These are phyloP conservation scores for Aphelenchoides avenae DNA, from an alignment of 1,140 invertebrate species.

Conservation along the genomic window DNA sequence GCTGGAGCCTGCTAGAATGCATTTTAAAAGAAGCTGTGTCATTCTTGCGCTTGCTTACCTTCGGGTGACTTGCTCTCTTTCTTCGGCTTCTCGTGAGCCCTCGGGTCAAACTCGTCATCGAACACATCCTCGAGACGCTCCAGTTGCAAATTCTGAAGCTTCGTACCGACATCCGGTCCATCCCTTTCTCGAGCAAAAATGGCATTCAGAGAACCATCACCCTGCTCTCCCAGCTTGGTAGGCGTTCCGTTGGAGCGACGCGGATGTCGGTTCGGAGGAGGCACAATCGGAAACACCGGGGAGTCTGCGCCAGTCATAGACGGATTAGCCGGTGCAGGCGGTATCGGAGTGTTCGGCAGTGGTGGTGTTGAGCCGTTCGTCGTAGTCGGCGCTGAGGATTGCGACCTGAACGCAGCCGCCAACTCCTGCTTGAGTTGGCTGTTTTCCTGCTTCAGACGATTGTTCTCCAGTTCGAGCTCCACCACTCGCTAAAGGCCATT, in stretches of 20 bases:
- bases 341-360: conserved; percentile 43
- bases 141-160: not conserved
- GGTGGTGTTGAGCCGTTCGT: conserved; percentile 8
- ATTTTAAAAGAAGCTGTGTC: not conserved
- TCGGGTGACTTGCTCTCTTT: conserved; percentile 17
- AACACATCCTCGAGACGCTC: conserved; percentile 35
- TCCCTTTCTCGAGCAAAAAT: conserved; percentile 5
- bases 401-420: not conserved
- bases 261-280: no score
- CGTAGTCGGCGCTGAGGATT: not conserved
- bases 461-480: conserved; percentile 48
- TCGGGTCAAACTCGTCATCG: conserved; percentile 52
- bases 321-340: conserved; percentile 27
- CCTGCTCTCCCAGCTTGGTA: no score
- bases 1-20: no score
- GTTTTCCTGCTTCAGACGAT: conserved; percentile 19
- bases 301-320: no score
- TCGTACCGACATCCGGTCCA: conserved; percentile 15
- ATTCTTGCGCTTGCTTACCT: conserved; percentile 9
- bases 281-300: no score
- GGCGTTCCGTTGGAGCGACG: no score
- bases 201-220: not conserved
- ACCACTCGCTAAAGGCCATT: no score
- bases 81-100: conserved; percentile 41
- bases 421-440: no score